Percentiles rank a stretch among this genome's conserved stretches.
These are phyloP conservation scores for Volucella inanis DNA, from an alignment of 2,888 invertebrate species.

Conservation along the genomic window DNA sequence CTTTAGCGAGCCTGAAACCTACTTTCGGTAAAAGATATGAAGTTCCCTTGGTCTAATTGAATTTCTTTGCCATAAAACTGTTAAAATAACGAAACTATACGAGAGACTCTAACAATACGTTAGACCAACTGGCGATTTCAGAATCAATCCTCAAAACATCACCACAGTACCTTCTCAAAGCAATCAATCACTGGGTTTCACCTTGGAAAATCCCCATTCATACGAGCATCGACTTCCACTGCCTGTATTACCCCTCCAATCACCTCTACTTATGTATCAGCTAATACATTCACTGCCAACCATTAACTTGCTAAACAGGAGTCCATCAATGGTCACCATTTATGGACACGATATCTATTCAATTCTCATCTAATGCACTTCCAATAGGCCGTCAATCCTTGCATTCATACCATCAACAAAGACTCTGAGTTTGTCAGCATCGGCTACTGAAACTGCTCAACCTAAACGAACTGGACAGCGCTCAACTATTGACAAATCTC, in stretches of 20 bases:
- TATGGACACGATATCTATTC: constrained; percentile 55
- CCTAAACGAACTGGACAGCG: constrained; percentile 20
- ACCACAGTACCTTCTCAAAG: not conserved
- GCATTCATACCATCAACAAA: not conserved
- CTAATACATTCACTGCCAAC: constrained; percentile 36
- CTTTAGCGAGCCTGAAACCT: no score
- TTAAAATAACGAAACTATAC: no score
- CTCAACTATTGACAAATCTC: constrained; percentile 65
- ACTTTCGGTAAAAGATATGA: no score
- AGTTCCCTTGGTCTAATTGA: no score
- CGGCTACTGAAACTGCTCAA: not conserved
- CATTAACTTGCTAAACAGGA: constrained; percentile 57
- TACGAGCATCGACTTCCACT: not conserved
- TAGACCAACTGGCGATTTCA: no score
- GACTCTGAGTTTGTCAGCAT: constrained; percentile 18
- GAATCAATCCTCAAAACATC: no score
- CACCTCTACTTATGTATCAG: constrained; percentile 1
- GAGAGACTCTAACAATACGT: no score
- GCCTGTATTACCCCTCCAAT: constrained; percentile 4
- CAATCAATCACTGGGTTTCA: not conserved
- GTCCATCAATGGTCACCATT: constrained; percentile 63
- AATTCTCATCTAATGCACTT: constrained; percentile 35
- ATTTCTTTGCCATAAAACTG: no score
- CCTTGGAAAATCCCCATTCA: not conserved
- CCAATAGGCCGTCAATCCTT: not conserved